These are phyloP conservation scores for Ectemnius cavifrons DNA, from an alignment of 2,888 invertebrate genomes.

Conservation along the genomic window DNA sequence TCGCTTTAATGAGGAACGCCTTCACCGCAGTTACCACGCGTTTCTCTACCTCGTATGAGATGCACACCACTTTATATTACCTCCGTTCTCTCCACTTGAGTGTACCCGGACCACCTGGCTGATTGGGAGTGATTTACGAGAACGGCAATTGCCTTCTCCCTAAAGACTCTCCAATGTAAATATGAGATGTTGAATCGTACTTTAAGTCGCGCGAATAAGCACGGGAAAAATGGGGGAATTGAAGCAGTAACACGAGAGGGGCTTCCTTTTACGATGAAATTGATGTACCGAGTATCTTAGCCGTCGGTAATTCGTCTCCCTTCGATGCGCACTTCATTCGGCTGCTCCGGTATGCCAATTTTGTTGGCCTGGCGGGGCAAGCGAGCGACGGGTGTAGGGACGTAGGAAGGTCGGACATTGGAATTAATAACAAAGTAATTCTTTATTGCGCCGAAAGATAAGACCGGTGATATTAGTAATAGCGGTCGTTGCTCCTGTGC, in stretches of 20 bases:
- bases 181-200: too few species aligned
- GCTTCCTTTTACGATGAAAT: constrained; percentile 45
- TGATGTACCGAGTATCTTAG: constrained; percentile 24
- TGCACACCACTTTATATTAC: too few species aligned
- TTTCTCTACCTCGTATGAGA: too few species aligned
- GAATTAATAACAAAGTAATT: constrained; percentile 76
- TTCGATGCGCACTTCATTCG: constrained; percentile 35
- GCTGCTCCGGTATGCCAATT: constrained; percentile 32
- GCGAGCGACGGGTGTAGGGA: constrained; percentile 8
- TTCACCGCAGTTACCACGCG: background rate
- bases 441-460: constrained; percentile 73
- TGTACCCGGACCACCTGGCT: too few species aligned
- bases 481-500: constrained; percentile 67
- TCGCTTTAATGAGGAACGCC: constrained; percentile 53
- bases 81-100: too few species aligned
- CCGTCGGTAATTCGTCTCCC: constrained; percentile 32
- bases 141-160: too few species aligned
- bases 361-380: constrained; percentile 14
- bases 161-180: too few species aligned
- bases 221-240: too few species aligned
- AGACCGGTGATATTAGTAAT: constrained; percentile 75
- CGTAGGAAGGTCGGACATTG: constrained; percentile 56
- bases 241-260: background rate
- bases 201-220: too few species aligned
- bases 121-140: too few species aligned